Percentiles rank a stretch among this genome's conserved stretches.
Evolutionary conservation across 2,113 vertebrate species (phyloP).

Genomic region (Coreoperca whiteheadi): DNA sequence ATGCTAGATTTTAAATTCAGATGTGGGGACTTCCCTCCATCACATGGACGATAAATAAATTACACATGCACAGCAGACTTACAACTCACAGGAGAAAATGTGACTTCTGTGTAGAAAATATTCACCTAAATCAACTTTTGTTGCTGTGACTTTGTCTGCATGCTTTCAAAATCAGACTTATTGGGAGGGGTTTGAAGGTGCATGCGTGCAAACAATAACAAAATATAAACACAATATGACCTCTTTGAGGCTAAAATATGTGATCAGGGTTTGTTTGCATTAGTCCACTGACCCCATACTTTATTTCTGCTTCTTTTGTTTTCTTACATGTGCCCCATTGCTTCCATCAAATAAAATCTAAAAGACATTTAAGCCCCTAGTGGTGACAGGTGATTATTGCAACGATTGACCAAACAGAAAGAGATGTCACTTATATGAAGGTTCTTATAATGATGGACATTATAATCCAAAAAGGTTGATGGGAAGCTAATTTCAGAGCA

Average conservation of each 20-base stretch:
- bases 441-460: not conserved
- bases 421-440: not conserved
- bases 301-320: not conserved
- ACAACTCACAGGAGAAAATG: not conserved
- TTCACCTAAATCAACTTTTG: not conserved
- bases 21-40: not conserved
- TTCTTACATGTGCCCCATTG: not conserved
- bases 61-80: not conserved
- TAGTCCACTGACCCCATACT: not conserved
- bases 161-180: not conserved
- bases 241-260: not conserved
- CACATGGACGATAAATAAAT: constrained; percentile 1
- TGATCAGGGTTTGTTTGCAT: not conserved
- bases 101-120: not conserved
- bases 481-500: not conserved
- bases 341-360: not conserved
- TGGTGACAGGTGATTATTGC: constrained; percentile 22
- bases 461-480: not conserved
- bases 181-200: not conserved
- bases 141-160: not conserved
- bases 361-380: constrained; percentile 35
- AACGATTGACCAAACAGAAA: not conserved
- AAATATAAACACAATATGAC: not conserved
- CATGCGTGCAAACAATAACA: not conserved
- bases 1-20: not conserved